Evolutionary conservation across 2,888 invertebrate genomes (phyloP), one percentile per base, ranked within the genome.

Genomic region (Pheosia gnoma): DNA sequence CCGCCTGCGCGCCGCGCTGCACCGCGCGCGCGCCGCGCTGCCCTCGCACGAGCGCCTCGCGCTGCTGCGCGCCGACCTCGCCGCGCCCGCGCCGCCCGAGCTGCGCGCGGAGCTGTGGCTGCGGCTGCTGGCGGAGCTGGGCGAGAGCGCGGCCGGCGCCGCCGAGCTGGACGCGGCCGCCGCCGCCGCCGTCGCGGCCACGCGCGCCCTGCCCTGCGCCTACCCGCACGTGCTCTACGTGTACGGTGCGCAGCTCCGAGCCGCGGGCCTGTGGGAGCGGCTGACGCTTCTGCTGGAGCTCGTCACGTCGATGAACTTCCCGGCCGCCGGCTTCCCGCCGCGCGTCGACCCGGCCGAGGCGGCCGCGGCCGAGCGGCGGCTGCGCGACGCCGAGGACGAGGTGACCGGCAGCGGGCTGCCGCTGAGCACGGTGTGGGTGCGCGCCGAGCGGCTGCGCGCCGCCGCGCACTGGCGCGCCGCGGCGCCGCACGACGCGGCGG

Each of bases 401-500:
- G 9, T 3, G 13, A 61, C 43, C 39, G 54, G 3, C 37, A 47
- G 47, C 55, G 7, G 57, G 58, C 88, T 97, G 80, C 97, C 97
- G 39, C 89, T 96, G 79, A 94, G 95, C 80, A 95, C 96, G 72
- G 92, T 97, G 68, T 97, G 97, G 97, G 89, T 95, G 71, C 94
- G 97, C 25, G 51, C 4, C 25, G 51, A 51, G 51, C 51, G 25
- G 25, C 51, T 13, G 51, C 25, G 25, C 9, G 51, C 51, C 6
- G 51, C 51, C 9, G 51, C 13, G 51, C 51, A 51, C 51, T 13
- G 95, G 96, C 64, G 97, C 97, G 87, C 95, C 95, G 10, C 88
- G 96, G 60, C 94, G 97, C n/a, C 96, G 95, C 77, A 94, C 95
- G 25, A 95, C 95, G 75, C 96, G 96, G 86, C 97, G 96, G 95